Percentiles rank a stretch among this genome's conserved stretches.
These are phyloP conservation scores for Mesorhabditis spiculigera DNA, from an alignment of 2,888 invertebrate genomes.

Conservation along the genomic window DNA sequence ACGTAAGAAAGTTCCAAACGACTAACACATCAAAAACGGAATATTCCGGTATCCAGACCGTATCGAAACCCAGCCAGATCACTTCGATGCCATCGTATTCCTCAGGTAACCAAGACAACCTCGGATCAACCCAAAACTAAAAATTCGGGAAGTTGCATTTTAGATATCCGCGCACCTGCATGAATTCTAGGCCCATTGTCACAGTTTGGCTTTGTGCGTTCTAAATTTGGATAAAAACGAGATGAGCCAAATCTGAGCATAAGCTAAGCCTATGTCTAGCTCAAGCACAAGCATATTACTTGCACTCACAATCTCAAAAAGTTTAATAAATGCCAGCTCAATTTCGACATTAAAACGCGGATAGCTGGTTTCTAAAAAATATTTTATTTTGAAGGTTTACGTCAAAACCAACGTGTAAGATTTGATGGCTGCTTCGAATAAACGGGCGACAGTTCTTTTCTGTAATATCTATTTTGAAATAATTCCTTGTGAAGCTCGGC, in stretches of 20 bases:
- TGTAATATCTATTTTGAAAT: background rate
- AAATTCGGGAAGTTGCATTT: background rate
- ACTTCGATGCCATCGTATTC: conserved; percentile 1
- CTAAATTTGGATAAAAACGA: background rate
- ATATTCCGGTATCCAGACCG: background rate
- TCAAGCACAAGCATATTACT: background rate
- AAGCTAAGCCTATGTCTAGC: too few relatives aligned
- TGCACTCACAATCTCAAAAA: background rate
- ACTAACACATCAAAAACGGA: background rate
- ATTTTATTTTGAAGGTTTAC: background rate
- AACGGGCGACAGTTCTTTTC: background rate
- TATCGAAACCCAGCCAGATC: background rate
- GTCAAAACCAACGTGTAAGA: background rate
- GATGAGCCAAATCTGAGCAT: too few relatives aligned
- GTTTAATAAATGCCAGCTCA: background rate
- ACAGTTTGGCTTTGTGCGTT: background rate
- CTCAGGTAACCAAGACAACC: background rate
- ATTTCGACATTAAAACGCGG: background rate
- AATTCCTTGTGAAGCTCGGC: background rate
- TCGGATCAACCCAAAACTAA: background rate
- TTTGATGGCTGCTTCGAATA: conserved; percentile 1
- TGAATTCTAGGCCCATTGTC: background rate
- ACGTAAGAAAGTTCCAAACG: too few relatives aligned
- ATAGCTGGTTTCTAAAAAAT: background rate
- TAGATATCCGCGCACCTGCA: background rate